Conservation (phyloP, 2,888 invertebrate species). For the Platycnemis pennipes region DNA sequence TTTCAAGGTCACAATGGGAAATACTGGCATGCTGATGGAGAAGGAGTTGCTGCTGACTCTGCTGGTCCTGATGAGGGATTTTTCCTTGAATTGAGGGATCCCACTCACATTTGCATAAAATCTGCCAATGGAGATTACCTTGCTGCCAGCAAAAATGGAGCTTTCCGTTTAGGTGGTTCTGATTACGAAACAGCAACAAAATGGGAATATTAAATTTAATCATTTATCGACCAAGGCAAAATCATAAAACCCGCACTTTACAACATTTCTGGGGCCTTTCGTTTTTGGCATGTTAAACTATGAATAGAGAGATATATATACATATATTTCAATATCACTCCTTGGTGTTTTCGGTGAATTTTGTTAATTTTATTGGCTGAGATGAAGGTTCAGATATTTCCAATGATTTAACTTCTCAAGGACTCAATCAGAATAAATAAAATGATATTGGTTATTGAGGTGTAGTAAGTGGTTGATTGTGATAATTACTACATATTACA, state of each 20-base stretch:
- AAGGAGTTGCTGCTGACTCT: constrained; percentile 92
- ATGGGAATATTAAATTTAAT: constrained; percentile 91
- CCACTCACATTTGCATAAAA: constrained; percentile 95
- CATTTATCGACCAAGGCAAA: not conserved
- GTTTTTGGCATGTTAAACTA: constrained; percentile 41
- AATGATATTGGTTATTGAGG: not conserved
- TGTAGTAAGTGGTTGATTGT: not conserved
- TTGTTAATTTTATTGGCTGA: constrained; percentile 35
- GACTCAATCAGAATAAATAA: not conserved
- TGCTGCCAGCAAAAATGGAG: constrained; percentile 94
- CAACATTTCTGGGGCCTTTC: constrained; percentile 54
- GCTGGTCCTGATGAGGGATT: constrained; percentile 91
- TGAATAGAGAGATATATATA: constrained; percentile 48
- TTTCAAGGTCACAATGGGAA: constrained; percentile 92
- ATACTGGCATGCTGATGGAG: constrained; percentile 96
- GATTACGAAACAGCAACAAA: constrained; percentile 91
- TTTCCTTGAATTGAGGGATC: constrained; percentile 95
- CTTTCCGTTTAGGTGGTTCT: constrained; percentile 90
- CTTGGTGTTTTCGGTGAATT: constrained; percentile 54
- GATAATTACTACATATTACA: not conserved
- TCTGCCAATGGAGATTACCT: constrained; percentile 87
- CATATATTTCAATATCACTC: constrained; percentile 19
- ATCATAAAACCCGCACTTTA: constrained; percentile 22
- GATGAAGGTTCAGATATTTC: constrained; percentile 18
- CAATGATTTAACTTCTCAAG: constrained; percentile 4